These are phyloP conservation scores for Sebastes hubbsi DNA, from an alignment of 2,797 vertebrate species.

Conservation along the genomic window DNA sequence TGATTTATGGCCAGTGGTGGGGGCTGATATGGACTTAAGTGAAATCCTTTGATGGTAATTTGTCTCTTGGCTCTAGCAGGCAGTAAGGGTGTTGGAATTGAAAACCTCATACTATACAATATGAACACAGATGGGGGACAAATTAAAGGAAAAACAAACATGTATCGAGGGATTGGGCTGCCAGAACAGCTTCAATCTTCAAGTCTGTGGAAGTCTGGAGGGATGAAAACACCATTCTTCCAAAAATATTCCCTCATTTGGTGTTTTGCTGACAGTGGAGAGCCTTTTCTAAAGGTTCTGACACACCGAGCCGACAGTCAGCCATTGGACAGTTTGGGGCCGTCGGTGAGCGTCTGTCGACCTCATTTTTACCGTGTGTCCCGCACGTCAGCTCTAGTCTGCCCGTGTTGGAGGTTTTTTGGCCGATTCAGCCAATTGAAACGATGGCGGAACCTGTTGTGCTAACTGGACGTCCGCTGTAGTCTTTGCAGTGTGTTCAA, in stretches of 20 bases:
- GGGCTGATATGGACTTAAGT: constrained; percentile 1
- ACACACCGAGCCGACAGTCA: too few relatives aligned
- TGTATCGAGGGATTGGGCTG: neutral
- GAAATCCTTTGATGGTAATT: constrained; percentile 13
- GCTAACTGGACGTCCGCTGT: too few relatives aligned
- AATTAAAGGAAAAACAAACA: neutral
- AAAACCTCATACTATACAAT: neutral
- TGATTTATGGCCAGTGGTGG: neutral
- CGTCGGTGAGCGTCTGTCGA: too few relatives aligned
- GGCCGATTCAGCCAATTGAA: too few relatives aligned
- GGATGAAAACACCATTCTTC: neutral
- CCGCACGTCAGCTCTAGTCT: too few relatives aligned
- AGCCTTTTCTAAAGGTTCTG: too few relatives aligned
- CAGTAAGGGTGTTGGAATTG: neutral
- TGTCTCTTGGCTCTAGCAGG: neutral
- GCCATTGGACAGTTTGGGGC: too few relatives aligned
- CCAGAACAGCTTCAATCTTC: neutral
- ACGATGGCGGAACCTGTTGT: too few relatives aligned
- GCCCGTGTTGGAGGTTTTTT: too few relatives aligned
- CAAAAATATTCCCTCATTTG: neutral
- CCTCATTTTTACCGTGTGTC: too few relatives aligned
- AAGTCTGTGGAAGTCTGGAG: neutral
- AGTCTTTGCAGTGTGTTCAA: too few relatives aligned
- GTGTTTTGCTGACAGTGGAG: neutral
- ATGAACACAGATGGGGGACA: neutral